Evolutionary conservation across 2,113 vertebrate species (phyloP).

Genomic region (Chloebia gouldiae): DNA sequence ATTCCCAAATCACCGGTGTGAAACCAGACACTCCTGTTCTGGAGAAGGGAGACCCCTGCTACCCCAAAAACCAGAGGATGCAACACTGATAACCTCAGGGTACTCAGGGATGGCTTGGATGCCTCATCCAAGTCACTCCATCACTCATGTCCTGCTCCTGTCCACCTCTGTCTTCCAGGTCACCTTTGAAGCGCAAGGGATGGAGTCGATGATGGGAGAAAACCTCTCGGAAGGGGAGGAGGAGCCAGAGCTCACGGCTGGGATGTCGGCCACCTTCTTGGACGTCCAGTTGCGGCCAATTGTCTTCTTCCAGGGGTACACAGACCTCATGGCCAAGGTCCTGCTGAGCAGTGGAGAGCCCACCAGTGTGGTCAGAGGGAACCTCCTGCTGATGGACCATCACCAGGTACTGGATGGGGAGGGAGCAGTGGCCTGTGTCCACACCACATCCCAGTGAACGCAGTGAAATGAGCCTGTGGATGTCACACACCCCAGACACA

Average conservation of each 20-base stretch:
- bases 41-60: neutral
- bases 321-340: slow-evolving; percentile 70
- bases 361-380: slow-evolving; percentile 58
- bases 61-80: neutral
- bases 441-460: neutral
- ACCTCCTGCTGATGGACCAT: slow-evolving; percentile 70
- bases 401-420: slow-evolving; percentile 49
- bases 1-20: fast-evolving
- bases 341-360: slow-evolving; percentile 56
- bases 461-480: fast-evolving
- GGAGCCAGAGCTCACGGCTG: slow-evolving; percentile 42
- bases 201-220: slow-evolving; percentile 55
- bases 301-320: slow-evolving; percentile 63
- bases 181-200: slow-evolving; percentile 63
- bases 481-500: fast-evolving
- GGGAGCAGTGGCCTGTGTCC: neutral
- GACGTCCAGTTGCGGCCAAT: slow-evolving; percentile 57
- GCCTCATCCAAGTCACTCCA: neutral
- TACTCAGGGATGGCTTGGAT: neutral
- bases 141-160: neutral
- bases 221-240: neutral
- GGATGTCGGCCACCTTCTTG: slow-evolving; percentile 67
- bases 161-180: slow-evolving; percentile 25
- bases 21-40: neutral
- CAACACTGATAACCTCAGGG: fast-evolving